Base-by-base conservation (phyloP, 1,140 invertebrate genomes). In the Stegodyphus mimosarum region DNA sequence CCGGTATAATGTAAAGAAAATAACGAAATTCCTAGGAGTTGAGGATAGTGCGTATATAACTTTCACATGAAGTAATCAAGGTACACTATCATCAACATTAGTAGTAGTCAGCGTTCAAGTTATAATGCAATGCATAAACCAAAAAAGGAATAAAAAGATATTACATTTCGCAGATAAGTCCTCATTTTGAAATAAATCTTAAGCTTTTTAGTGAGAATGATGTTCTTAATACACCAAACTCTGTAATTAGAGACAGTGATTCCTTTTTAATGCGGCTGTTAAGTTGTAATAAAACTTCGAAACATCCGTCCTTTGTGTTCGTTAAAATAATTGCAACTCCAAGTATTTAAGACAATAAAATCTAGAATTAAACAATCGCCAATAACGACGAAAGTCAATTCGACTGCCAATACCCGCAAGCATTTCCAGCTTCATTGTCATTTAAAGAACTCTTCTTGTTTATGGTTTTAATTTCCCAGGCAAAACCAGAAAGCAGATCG, bases 331-430 rank as follows among this genome's bases (percentile, higher is more conserved):
- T 60, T 60, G 15, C 55, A 9, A 11, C 55, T 60, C 55, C 15
- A 60, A 9, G 55, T 60, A 60, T 60, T 60, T 60, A 33, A 15
- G 55, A 9, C 55, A 60, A 60, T 60, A 60, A 60, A 60, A 60
- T 60, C 55, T 9, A 9, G 55, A 11, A 60, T 60, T 60, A 60
- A 60, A 60, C 55, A 60, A 60, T 60, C 15, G 67, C 17, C 33
- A 33, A 53, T 78, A 78, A 78, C 66, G 76, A 78, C 50, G 5
- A 60, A 15, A 60, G 15, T 11, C 55, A 60, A 60, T 60, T 60
- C 55, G 9, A 60, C 55, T 33, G 33, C 33, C 55, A 60, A 60
- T 60, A 60, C 15, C 15, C 55, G 55, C 9, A 60, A 60, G 9
- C 55, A 60, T 60, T 60, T 9, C 5, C 33, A 33, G 33, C 33